Percentiles rank a stretch among this genome's conserved stretches.
Conservation (phyloP, 1,140 invertebrate species). For the Monochamus saltuarius region DNA sequence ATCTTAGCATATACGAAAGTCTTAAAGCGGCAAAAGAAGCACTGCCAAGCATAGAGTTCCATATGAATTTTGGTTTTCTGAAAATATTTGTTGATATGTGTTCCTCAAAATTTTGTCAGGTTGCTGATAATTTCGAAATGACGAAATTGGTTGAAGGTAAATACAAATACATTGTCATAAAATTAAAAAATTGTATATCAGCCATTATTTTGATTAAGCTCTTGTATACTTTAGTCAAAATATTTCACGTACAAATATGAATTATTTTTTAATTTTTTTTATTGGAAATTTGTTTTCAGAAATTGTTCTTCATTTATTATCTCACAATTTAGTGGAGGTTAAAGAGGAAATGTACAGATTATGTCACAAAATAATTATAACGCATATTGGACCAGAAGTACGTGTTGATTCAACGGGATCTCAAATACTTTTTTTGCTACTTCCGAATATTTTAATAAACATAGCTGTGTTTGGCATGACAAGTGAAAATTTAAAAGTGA, state of each 20-base stretch:
- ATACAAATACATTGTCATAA: not conserved
- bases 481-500: constrained; percentile 51
- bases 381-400: constrained; percentile 51
- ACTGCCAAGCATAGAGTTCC: constrained; percentile 55
- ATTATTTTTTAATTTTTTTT: too few relatives aligned
- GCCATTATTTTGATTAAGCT: too few relatives aligned
- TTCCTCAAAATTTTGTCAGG: constrained; percentile 21
- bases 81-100: constrained; percentile 30
- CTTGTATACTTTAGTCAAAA: too few relatives aligned
- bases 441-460: constrained; percentile 60
- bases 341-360: constrained; percentile 51
- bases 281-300: constrained; percentile 45
- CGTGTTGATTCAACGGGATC: constrained; percentile 44
- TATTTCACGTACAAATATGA: too few relatives aligned
- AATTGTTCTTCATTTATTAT: constrained; percentile 54
- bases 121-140: constrained; percentile 18
- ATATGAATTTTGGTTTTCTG: constrained; percentile 53
- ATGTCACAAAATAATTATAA: constrained; percentile 50
- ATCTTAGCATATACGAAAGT: constrained; percentile 41
- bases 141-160: constrained; percentile 16
- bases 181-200: too few relatives aligned
- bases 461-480: constrained; percentile 63
- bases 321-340: constrained; percentile 51
- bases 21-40: constrained; percentile 51
- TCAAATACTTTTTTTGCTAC: constrained; percentile 56